Evolutionary conservation across 2,797 vertebrate genomes (phyloP).

Genomic region (Sylvilagus floridanus): DNA sequence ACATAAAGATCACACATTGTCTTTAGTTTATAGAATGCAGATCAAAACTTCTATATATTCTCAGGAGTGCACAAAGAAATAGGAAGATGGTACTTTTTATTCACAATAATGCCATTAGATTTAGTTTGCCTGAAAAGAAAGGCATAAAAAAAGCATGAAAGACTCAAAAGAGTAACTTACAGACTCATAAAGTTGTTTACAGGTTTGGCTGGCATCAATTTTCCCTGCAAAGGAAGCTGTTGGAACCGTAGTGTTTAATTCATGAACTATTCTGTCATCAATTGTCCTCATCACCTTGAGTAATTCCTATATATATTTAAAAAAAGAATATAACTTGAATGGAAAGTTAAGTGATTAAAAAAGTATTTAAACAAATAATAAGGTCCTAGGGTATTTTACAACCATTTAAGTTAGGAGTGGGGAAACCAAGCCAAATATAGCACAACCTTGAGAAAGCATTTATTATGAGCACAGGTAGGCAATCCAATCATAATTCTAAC

Average conservation of each 20-base stretch:
- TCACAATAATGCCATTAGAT: background rate
- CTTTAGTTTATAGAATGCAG: constrained; percentile 23
- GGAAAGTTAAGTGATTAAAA: constrained; percentile 55
- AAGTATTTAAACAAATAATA: background rate
- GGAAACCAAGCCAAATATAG: constrained; percentile 50
- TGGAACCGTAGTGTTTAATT: constrained; percentile 97
- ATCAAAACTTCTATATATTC: background rate
- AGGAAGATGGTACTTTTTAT: constrained; percentile 18
- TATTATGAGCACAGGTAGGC: background rate
- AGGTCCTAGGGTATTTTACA: constrained; percentile 58
- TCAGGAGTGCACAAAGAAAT: constrained; percentile 25
- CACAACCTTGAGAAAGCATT: constrained; percentile 30
- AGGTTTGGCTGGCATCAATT: constrained; percentile 95
- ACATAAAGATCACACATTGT: background rate
- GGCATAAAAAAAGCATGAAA: constrained; percentile 38
- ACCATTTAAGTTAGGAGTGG: constrained; percentile 2
- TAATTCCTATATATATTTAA: constrained; percentile 91
- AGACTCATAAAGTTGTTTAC: constrained; percentile 96
- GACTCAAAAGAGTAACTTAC: constrained; percentile 89
- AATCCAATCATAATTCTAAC: background rate
- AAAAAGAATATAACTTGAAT: constrained; percentile 59
- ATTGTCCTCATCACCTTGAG: constrained; percentile 96
- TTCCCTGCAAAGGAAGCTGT: constrained; percentile 97
- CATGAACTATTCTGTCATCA: constrained; percentile 97
- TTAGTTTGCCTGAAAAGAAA: constrained; percentile 71